Percentiles rank a stretch among this genome's conserved stretches.
Conservation (phyloP, 2,888 invertebrate genomes). For the Agrotis puta region DNA sequence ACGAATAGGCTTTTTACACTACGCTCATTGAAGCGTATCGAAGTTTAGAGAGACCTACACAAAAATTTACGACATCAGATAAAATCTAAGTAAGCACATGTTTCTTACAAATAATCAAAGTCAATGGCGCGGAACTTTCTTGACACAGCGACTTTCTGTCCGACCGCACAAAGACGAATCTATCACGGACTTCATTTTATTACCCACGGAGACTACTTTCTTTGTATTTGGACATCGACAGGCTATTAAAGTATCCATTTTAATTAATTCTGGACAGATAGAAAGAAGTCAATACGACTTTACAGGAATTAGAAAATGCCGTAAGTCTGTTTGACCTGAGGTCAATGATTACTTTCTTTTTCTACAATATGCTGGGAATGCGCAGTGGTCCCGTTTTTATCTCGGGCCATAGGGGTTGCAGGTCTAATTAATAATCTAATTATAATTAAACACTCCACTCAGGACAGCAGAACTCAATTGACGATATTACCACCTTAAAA, state of each 20-base stretch:
- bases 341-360: background rate
- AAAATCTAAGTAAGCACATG: conserved; percentile 43
- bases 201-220: conserved; percentile 20
- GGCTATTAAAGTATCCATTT: background rate
- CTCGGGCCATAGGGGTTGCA: too few species aligned
- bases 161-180: conserved; percentile 42
- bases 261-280: background rate
- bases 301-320: background rate
- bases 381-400: too few species aligned
- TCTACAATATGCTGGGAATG: background rate
- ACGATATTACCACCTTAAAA: too few species aligned
- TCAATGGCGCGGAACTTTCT: conserved; percentile 36
- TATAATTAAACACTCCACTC: too few species aligned
- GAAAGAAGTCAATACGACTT: background rate
- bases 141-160: conserved; percentile 39
- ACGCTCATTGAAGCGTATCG: conserved; percentile 21
- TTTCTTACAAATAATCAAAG: conserved; percentile 11
- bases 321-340: background rate
- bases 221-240: conserved; percentile 36
- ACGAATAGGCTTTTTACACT: conserved; percentile 7
- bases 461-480: too few species aligned
- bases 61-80: conserved; percentile 42
- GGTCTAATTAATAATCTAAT: too few species aligned
- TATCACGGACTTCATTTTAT: conserved; percentile 44
- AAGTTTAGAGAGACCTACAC: background rate